Evolutionary conservation across 2,797 vertebrate genomes (phyloP).

Genomic region (Amazona ochrocephala): DNA sequence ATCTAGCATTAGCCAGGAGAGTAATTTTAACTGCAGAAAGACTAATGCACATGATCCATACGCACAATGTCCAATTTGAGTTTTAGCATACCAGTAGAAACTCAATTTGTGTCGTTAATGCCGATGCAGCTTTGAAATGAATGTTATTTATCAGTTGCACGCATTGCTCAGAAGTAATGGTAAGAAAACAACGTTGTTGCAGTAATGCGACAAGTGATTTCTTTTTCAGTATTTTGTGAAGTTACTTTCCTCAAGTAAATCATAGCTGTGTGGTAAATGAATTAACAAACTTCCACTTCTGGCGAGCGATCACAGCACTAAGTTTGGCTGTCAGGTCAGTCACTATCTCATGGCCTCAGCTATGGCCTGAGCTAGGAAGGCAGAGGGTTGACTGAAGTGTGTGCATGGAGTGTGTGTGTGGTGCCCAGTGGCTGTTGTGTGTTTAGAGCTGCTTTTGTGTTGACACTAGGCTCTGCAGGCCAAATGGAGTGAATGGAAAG

Average conservation of each 20-base stretch:
- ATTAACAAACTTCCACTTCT: neutral
- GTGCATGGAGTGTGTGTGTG: fast-evolving
- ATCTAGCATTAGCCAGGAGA: neutral
- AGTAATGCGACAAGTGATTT: neutral
- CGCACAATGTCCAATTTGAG: neutral
- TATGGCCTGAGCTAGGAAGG: neutral
- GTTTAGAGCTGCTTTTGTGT: neutral
- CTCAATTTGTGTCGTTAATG: neutral
- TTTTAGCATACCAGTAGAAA: neutral
- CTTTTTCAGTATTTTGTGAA: neutral
- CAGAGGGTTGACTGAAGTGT: neutral
- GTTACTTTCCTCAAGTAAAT: neutral
- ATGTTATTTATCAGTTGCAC: neutral
- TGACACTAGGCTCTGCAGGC: neutral
- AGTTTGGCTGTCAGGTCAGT: neutral
- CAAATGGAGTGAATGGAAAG: neutral
- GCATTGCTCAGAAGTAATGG: neutral
- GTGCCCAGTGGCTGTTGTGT: neutral
- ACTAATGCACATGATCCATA: neutral
- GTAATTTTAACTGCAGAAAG: neutral
- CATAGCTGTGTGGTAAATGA: neutral
- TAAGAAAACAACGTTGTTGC: neutral
- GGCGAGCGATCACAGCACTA: neutral
- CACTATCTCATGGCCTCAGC: neutral
- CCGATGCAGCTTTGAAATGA: neutral